A percentile compares a stretch with the other conserved stretches of the same genome.
Conservation (phyloP, 2,113 vertebrate species). For the Neodontobutis hainanensis region DNA sequence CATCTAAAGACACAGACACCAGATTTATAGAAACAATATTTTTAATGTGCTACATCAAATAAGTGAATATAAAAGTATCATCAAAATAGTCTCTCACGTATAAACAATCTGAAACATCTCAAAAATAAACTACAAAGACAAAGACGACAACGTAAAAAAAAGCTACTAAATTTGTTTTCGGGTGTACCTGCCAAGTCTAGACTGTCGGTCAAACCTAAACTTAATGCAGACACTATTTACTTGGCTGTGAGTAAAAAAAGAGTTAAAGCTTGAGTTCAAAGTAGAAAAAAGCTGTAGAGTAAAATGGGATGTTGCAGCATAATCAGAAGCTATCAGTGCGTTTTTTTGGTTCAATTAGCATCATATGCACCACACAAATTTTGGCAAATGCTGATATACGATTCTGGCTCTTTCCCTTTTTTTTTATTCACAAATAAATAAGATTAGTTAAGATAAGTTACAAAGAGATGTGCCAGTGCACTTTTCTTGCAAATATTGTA, state of each 20-base stretch:
- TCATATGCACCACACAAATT: conserved; percentile 29
- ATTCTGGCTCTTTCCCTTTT: conserved; percentile 35
- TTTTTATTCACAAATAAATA: conserved; percentile 60
- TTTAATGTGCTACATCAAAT: conserved; percentile 78
- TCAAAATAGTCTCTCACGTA: conserved; percentile 81
- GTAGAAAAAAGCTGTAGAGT: no score
- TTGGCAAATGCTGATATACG: conserved; percentile 58
- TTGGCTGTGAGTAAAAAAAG: background rate
- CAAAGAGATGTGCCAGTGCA: conserved; percentile 20
- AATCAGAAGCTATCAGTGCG: no score
- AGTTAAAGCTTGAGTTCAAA: no score
- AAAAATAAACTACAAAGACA: conserved; percentile 72
- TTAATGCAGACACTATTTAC: no score
- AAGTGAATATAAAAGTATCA: conserved; percentile 74
- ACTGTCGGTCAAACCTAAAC: no score
- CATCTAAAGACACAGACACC: conserved; percentile 12
- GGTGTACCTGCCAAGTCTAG: no score
- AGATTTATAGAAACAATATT: conserved; percentile 65
- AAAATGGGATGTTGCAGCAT: no score
- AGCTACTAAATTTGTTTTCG: conserved; percentile 51
- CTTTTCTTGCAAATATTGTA: conserved; percentile 25
- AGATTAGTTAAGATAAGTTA: no score
- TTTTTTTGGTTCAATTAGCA: no score
- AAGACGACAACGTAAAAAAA: conserved; percentile 58
- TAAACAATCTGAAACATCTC: conserved; percentile 70